A percentile compares a stretch with the other conserved stretches of the same genome.
phyloP scores from a whole-genome alignment of 2,113 vertebrate genomes.

The Felis chaus region DNA sequence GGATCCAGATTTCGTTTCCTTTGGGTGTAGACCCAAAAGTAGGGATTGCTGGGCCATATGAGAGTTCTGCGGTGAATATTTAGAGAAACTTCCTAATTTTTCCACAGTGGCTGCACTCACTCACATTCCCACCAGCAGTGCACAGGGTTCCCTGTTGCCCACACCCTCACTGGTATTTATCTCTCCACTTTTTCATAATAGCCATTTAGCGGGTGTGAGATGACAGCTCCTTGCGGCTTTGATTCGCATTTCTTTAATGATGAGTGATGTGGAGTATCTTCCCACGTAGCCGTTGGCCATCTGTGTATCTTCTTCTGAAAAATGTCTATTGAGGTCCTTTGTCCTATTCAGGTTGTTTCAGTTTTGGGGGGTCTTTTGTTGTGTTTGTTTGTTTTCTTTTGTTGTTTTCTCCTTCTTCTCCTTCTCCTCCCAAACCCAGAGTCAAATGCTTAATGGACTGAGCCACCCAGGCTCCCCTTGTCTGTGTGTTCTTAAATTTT shows the following conservation, averaged over 20 bases:
- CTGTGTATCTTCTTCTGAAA: not conserved
- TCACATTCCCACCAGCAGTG: not conserved
- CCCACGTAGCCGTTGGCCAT: not conserved
- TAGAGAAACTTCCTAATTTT: rapidly evolving
- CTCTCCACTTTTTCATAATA: rapidly evolving
- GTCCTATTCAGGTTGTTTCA: too few relatives aligned
- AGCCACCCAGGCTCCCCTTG: too few relatives aligned
- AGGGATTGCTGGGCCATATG: rapidly evolving
- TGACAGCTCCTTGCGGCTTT: not conserved
- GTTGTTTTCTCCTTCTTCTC: not conserved
- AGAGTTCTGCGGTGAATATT: not conserved
- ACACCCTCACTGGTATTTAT: rapidly evolving
- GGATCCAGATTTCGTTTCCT: not conserved
- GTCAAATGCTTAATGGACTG: too few relatives aligned
- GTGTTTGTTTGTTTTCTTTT: not conserved
- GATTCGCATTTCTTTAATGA: not conserved
- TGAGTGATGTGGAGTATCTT: not conserved
- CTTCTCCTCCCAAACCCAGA: too few relatives aligned
- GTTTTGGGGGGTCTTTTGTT: not conserved
- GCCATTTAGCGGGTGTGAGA: not conserved
- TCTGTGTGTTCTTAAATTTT: not conserved
- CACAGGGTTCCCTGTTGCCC: too few relatives aligned
- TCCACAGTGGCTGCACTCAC: rapidly evolving
- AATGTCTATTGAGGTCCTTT: not conserved
- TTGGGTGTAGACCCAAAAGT: not conserved